Percentiles rank a stretch among this genome's conserved stretches.
Conservation (phyloP, 2,888 invertebrate species). For the Lochmaea crataegi region DNA sequence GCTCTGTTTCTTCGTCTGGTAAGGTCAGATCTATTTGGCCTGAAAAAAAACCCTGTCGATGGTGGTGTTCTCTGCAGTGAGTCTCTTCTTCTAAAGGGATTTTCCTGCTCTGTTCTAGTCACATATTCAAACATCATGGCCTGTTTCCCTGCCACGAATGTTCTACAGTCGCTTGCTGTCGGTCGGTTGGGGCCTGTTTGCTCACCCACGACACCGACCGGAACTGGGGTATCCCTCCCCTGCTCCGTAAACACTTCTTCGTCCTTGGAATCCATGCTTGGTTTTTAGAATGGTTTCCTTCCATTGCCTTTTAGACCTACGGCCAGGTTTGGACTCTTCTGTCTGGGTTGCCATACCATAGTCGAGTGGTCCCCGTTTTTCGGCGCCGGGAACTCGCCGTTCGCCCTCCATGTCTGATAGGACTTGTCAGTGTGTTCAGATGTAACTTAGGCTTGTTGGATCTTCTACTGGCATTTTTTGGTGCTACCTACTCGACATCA, state of each 20-base stretch:
- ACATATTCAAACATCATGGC: neutral
- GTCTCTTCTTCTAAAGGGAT: neutral
- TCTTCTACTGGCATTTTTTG: too few species aligned
- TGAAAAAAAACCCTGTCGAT: too few species aligned
- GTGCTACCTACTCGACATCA: too few species aligned
- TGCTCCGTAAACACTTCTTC: neutral
- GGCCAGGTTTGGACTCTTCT: neutral
- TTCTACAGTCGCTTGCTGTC: neutral
- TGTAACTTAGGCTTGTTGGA: too few species aligned
- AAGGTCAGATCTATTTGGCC: too few species aligned
- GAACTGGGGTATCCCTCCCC: neutral
- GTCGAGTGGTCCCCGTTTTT: too few species aligned
- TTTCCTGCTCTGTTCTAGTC: neutral
- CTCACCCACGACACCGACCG: neutral
- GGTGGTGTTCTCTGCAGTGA: slow-evolving; percentile 5
- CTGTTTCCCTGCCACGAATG: neutral
- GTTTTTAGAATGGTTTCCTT: neutral
- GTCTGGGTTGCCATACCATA: too few species aligned
- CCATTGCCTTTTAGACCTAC: neutral
- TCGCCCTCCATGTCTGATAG: too few species aligned
- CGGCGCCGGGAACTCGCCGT: too few species aligned
- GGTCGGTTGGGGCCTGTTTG: neutral
- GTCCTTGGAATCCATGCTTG: neutral
- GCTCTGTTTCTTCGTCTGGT: too few species aligned
- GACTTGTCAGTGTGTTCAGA: too few species aligned